These are phyloP conservation scores for Drosophila macrospina DNA, from an alignment of 2,888 invertebrate genomes.

Conservation along the genomic window DNA sequence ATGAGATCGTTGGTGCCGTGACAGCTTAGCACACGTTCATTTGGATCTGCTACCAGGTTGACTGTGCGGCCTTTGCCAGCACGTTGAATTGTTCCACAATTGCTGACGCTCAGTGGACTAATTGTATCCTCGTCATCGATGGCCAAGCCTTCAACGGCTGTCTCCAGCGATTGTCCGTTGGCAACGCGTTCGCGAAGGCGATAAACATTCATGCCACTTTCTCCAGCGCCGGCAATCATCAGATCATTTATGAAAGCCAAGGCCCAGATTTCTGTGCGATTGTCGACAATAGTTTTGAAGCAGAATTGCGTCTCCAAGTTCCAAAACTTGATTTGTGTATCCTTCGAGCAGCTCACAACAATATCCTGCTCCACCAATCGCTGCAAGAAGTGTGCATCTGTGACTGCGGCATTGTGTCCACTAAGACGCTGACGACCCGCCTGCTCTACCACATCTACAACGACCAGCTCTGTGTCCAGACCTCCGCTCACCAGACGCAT, in stretches of 20 bases:
- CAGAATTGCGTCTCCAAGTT: conserved; percentile 97
- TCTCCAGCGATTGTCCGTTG: conserved; percentile 85
- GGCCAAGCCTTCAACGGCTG: conserved; percentile 84
- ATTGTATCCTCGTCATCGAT: conserved; percentile 83
- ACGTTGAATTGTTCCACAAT: conserved; percentile 92
- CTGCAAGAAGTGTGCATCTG: conserved; percentile 91
- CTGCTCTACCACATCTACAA: conserved; percentile 98
- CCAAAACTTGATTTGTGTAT: conserved; percentile 98
- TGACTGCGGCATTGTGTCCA: conserved; percentile 96
- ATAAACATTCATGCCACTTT: conserved; percentile 94
- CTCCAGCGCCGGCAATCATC: conserved; percentile 94
- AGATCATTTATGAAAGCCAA: conserved; percentile 92
- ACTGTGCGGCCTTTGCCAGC: conserved; percentile 92
- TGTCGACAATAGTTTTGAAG: conserved; percentile 96
- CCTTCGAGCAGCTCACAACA: conserved; percentile 94
- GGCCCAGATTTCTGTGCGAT: conserved; percentile 95
- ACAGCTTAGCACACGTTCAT: conserved; percentile 91
- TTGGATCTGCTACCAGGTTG: conserved; percentile 90
- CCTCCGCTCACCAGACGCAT: conserved; percentile 94
- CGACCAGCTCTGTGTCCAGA: conserved; percentile 96
- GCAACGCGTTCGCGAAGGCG: conserved; percentile 87
- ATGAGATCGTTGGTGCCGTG: conserved; percentile 93
- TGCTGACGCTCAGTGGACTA: conserved; percentile 90
- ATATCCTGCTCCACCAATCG: conserved; percentile 85
- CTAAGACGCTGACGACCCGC: conserved; percentile 94